Percentiles rank a stretch among this genome's conserved stretches.
Evolutionary conservation across 37 sponge, comb jelly and placozoan genomes (phyloP).

Genomic region (Spongilla lacustris): DNA sequence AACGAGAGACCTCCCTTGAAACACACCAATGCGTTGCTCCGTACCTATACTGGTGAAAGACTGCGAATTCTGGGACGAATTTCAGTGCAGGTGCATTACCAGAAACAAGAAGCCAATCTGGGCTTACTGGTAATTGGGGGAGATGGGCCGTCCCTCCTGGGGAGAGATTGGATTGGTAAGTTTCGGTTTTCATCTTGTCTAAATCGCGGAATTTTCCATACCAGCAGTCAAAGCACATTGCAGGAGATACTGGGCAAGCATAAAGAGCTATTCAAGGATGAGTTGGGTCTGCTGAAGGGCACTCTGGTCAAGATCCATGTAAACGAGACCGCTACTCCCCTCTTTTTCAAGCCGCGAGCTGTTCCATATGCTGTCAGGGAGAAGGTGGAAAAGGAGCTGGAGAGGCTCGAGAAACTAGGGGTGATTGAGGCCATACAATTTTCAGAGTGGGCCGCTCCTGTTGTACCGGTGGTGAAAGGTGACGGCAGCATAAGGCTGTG

Average conservation of each 20-base stretch:
- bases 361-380: conserved; percentile 9
- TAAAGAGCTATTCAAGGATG: too few relatives aligned
- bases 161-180: conserved; percentile 2
- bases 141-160: conserved; percentile 25
- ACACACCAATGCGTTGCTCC: too few relatives aligned
- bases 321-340: background rate
- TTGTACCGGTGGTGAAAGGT: conserved; percentile 15
- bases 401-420: background rate
- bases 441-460: conserved; percentile 21
- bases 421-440: conserved; percentile 3
- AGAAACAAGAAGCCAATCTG: background rate
- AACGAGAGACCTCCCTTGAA: too few relatives aligned
- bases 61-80: conserved; percentile 5
- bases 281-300: too few relatives aligned
- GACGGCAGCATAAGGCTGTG: too few relatives aligned
- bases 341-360: background rate
- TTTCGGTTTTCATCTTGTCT: too few relatives aligned
- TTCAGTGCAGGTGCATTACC: background rate
- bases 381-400: conserved; percentile 11
- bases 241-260: too few relatives aligned
- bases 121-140: conserved; percentile 23
- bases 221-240: too few relatives aligned
- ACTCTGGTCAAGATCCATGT: too few relatives aligned
- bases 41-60: too few relatives aligned
- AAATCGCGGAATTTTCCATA: too few relatives aligned